These are phyloP conservation scores for Nemurella pictetii DNA, from an alignment of 2,888 invertebrate genomes.

Conservation along the genomic window DNA sequence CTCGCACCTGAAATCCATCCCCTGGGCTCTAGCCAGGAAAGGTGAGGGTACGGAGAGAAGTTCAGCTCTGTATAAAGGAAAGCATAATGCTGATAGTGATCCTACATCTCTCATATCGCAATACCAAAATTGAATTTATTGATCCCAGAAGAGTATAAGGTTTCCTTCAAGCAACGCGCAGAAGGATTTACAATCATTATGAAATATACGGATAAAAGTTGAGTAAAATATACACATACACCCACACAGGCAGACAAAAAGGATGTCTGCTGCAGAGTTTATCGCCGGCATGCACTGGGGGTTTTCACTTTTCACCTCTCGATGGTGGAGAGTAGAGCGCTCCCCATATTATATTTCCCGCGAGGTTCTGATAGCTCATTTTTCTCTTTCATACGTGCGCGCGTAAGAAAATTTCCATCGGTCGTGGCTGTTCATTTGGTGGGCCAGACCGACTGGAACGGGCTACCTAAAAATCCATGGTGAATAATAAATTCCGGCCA, in stretches of 20 bases:
- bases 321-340: not conserved
- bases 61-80: not conserved
- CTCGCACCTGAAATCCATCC: not conserved
- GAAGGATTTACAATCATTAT: not conserved
- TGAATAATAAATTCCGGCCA: conserved; percentile 6
- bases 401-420: not conserved
- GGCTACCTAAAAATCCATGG: not conserved
- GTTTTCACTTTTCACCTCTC: not conserved
- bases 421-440: not conserved
- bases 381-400: not conserved
- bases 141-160: conserved; percentile 23
- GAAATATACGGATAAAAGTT: not conserved
- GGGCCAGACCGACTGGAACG: not conserved
- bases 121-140: conserved; percentile 23
- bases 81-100: not conserved
- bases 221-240: too few species aligned
- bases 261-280: not conserved
- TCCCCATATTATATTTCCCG: not conserved
- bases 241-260: too few species aligned
- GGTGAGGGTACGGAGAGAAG: not conserved
- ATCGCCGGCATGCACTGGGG: not conserved
- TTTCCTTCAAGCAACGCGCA: not conserved
- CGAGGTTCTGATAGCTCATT: not conserved
- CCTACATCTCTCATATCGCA: not conserved
- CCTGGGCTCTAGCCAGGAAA: not conserved